Base-by-base conservation (phyloP, 2,113 vertebrate genomes). In the Nerophis lumbriciformis region DNA sequence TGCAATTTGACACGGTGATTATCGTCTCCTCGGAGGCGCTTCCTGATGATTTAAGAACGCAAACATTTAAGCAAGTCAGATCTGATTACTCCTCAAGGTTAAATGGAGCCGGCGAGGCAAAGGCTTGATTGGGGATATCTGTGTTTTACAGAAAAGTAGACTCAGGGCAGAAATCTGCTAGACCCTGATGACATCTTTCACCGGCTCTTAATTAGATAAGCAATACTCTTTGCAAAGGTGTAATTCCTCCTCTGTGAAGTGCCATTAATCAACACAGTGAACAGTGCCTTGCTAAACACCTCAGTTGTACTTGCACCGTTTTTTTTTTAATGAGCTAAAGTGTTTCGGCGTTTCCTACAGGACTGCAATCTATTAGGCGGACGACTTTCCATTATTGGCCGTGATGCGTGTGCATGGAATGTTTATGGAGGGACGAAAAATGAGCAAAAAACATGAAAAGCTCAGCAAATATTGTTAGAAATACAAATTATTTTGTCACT, bases 41-140 rank as follows among this genome's bases (percentile, higher is more conserved):
- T 91, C 87, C 89, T 88, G 88, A 88, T 91, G 89, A 92, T 91
- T 92, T 91, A 90, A 90, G 89, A 91, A 92, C 88, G 87, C 88
- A 87, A 90, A 91, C 90, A 90, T 90, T 92, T 90, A 92, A 90
- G 89, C 89, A 88, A 88, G 87, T 92, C 90, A 83, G 86, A 90
- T 88, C 90, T 90, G 85, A 89, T 92, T 92, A 90, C 87, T 89
- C 85, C 83, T 88, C 88, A 90, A 90, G 90, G 90, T 91, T 91
- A 91, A 90, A 88, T 83, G 66, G 63, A 82, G 83, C 80, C 66
- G 78, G 69, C 67, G 68, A 86, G 78, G 77, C 77, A 79, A 79
- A 78, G 73, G 79, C 67, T 62, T 79, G 82, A 87, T 85, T 79
- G 81, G 79, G 84, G 89, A 86, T 79, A 70, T 77, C 19, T n/a